A percentile compares a stretch with the other conserved stretches of the same genome.
Conservation (phyloP, 2,113 vertebrate species). For the Nothoprocta pentlandii region DNA sequence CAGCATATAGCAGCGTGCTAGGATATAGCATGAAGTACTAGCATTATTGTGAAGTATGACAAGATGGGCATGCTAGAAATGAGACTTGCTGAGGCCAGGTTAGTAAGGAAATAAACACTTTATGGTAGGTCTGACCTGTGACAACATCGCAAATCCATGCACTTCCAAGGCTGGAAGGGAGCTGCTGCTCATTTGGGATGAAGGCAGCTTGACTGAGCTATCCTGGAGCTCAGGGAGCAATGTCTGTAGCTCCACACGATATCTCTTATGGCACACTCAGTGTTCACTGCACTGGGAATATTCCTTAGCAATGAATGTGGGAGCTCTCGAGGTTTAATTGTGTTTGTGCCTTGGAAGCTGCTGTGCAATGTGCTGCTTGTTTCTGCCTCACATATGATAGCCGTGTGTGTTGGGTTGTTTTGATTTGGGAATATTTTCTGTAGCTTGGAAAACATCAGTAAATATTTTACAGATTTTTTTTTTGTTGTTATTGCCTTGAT, state of each 20-base stretch:
- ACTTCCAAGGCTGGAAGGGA: background rate
- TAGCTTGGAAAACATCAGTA: background rate
- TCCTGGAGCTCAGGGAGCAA: background rate
- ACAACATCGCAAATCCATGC: background rate
- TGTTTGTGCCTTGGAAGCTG: background rate
- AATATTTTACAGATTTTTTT: background rate
- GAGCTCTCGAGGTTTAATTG: background rate
- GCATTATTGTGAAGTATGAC: background rate
- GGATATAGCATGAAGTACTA: background rate
- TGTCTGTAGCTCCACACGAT: background rate
- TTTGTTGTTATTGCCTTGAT: background rate
- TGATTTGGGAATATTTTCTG: background rate
- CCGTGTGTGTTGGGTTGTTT: background rate
- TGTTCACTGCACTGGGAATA: background rate
- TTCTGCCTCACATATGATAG: conserved; percentile 14
- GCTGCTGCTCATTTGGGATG: background rate
- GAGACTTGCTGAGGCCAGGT: background rate
- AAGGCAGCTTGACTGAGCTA: background rate
- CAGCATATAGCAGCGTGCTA: background rate
- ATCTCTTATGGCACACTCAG: background rate
- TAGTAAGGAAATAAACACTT: background rate
- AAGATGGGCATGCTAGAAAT: background rate
- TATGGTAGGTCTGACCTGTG: background rate
- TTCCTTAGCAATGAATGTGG: background rate
- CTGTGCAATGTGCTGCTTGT: background rate